phyloP scores from a whole-genome alignment of 1,140 invertebrate species.

The Cyclargus thomasi region DNA sequence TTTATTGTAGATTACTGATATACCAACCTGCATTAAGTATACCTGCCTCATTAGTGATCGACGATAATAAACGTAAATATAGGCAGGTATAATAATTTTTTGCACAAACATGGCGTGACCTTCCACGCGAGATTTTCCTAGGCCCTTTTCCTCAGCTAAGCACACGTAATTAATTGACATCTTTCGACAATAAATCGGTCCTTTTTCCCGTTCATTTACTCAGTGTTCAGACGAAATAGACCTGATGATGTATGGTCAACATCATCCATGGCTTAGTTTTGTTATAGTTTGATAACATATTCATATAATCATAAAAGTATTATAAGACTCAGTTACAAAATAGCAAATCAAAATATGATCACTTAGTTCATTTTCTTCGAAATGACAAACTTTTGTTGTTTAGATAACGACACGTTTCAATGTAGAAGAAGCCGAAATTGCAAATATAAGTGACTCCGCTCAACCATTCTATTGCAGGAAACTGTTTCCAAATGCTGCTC shows the following conservation, averaged over 20 bases:
- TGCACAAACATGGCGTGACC: neutral
- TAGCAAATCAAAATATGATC: no score
- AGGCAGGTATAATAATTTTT: neutral
- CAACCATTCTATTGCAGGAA: neutral
- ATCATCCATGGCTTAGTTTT: neutral
- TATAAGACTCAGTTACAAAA: no score
- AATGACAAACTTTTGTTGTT: neutral
- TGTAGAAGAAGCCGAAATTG: neutral
- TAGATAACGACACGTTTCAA: neutral
- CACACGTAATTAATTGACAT: neutral
- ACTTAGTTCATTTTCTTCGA: no score
- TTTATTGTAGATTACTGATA: neutral
- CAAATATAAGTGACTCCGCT: neutral
- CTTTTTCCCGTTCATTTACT: conserved; percentile 1
- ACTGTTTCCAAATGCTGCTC: neutral
- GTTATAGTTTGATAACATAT: no score
- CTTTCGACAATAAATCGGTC: conserved; percentile 2
- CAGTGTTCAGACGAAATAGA: neutral
- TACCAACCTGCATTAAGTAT: neutral
- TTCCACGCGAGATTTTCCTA: neutral
- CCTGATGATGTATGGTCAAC: neutral
- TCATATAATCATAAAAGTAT: no score
- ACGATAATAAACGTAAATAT: neutral
- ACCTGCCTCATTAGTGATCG: neutral
- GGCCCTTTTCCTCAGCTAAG: neutral